phyloP scores from a whole-genome alignment of 2,888 invertebrate genomes.

The Digitonthophagus gazella region DNA sequence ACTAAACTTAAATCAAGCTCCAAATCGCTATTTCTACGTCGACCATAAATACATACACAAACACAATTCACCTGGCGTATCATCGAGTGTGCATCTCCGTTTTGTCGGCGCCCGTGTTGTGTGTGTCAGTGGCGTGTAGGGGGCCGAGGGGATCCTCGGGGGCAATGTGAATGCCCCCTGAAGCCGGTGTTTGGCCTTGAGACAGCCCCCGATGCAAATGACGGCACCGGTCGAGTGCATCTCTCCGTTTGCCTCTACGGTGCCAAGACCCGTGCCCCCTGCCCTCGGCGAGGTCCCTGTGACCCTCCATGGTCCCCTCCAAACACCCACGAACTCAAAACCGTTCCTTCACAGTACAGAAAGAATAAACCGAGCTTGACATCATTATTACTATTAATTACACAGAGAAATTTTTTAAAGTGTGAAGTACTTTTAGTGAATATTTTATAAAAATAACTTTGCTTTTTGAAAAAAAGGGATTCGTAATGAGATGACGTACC shows the following conservation, averaged over 20 bases:
- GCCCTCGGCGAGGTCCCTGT: background rate
- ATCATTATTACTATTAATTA: too few species aligned
- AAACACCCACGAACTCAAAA: background rate
- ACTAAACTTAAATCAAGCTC: background rate
- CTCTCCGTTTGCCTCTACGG: slow-evolving; percentile 31
- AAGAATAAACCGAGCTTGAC: too few species aligned
- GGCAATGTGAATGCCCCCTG: slow-evolving; percentile 36
- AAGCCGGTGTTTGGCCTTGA: slow-evolving; percentile 37
- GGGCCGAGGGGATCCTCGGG: slow-evolving; percentile 24
- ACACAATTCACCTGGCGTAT: slow-evolving; percentile 26
- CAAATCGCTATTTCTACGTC: background rate
- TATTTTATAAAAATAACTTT: too few species aligned
- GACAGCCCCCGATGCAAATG: slow-evolving; percentile 37
- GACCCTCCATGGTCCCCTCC: background rate
- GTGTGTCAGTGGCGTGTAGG: slow-evolving; percentile 17
- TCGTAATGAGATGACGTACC: too few species aligned
- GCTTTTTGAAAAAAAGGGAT: too few species aligned
- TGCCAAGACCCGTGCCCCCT: slow-evolving; percentile 17
- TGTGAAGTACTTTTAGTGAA: too few species aligned
- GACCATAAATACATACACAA: background rate
- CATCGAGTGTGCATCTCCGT: slow-evolving; percentile 27
- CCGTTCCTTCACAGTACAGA: background rate
- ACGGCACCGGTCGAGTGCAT: slow-evolving; percentile 36
- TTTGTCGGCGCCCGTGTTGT: background rate
- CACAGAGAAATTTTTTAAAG: too few species aligned